phyloP scores from a whole-genome alignment of 1,140 invertebrate species.

The Aphelenchoides fujianensis region DNA sequence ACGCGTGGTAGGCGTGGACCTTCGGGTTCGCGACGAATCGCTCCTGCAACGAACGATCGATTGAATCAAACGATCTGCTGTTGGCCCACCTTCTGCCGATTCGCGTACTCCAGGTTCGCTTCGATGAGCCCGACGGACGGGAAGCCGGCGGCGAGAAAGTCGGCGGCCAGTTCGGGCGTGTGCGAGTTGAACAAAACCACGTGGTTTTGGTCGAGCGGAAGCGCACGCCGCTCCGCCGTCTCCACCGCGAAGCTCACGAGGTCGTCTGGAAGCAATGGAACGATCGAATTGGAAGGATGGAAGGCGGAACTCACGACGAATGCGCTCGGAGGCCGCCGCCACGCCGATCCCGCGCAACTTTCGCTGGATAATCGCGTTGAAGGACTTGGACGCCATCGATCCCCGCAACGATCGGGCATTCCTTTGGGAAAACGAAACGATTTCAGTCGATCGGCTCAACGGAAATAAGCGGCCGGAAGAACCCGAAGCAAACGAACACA shows the following conservation, averaged over 20 bases:
- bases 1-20: constrained; percentile 4
- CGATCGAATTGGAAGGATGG: neutral
- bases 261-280: neutral
- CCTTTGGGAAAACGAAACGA: too few relatives aligned
- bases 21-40: neutral
- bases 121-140: neutral
- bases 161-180: neutral
- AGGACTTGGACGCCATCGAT: too few relatives aligned
- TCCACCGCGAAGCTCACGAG: neutral
- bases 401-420: too few relatives aligned
- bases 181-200: constrained; percentile 8
- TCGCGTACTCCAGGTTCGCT: constrained; percentile 9
- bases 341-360: neutral
- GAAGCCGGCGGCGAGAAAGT: neutral
- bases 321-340: neutral
- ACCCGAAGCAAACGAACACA: too few relatives aligned
- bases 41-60: neutral
- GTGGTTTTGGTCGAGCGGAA: neutral
- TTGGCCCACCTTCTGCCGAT: constrained; percentile 1
- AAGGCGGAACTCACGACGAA: neutral
- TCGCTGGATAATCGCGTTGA: neutral
- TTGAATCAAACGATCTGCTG: neutral
- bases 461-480: too few relatives aligned
- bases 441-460: too few relatives aligned
- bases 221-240: too few relatives aligned